Evolutionary conservation across 2,888 invertebrate species (phyloP), one percentile per base, ranked within the genome.

Genomic region (Unio pictorum): DNA sequence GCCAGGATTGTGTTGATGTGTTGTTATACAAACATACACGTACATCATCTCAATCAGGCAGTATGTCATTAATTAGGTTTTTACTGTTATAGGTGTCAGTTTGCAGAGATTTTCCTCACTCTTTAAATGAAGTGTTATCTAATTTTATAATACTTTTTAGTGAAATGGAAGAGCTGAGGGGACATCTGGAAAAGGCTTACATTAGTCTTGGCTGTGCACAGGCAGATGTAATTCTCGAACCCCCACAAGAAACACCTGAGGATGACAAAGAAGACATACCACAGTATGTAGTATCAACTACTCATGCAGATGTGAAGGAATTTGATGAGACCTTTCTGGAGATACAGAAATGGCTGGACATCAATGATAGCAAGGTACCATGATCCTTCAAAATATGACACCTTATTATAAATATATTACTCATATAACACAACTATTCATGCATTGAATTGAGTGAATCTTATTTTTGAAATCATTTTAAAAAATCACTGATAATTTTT

Each of bases 121-220:
- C 15, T 45, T 45, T 11, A 45, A 45, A 45, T 45, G 45, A 45
- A 45, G 8, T 45, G 3, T 45, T 45, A 45, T 45, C 8, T 15
- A 45, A 45, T 11, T 45, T 45, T 45, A 15, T 45, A 45, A 15
- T 45, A 15, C 28, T 17, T 77, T 73, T 26, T 88, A 95, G 95
- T 74, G 93, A 93, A 79, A 95, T 96, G 93, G 97, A 98, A 77
- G 95, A 95, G 86, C 94, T 95, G 87, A 96, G 95, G 86, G 93
- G 91, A 64, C 93, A 93, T 73, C 91, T 96, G 65, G 90, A 97
- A 61, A 97, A 98, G 81, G 95, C 95, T 30, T 90, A 95, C 65
- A 93, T 93, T 56, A 81, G 83, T 61, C 80, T 86, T 60, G 89
- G 88, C 26, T 81, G 83, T 67, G 88, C 87, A 7, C 86, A 87